phyloP scores from a whole-genome alignment of 1,140 invertebrate genomes.

The Calliopsis andreniformis region DNA sequence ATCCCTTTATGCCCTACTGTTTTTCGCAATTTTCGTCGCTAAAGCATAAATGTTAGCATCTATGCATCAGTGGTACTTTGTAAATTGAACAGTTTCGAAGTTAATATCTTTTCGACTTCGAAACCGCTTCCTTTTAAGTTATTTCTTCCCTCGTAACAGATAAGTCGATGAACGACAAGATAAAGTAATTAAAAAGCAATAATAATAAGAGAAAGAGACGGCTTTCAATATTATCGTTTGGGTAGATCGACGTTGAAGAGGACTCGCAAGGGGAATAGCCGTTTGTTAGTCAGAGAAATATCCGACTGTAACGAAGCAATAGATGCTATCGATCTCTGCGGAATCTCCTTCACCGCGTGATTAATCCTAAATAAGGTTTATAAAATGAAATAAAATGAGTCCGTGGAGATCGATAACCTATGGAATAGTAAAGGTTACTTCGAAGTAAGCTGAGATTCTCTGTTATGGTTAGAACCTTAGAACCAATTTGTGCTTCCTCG shows the following conservation, averaged over 20 bases:
- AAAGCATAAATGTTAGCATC: too few species aligned
- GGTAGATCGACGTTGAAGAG: background rate
- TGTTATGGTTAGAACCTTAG: slow-evolving; percentile 44
- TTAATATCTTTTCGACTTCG: too few species aligned
- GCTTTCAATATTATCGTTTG: slow-evolving; percentile 9
- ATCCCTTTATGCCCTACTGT: too few species aligned
- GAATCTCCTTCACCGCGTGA: slow-evolving; percentile 49
- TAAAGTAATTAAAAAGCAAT: slow-evolving; percentile 14
- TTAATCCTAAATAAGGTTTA: slow-evolving; percentile 67
- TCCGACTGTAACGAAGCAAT: slow-evolving; percentile 44
- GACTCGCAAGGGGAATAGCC: slow-evolving; percentile 37
- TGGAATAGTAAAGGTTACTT: slow-evolving; percentile 56
- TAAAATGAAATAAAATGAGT: slow-evolving; percentile 59
- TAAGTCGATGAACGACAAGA: too few species aligned
- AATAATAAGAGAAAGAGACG: background rate
- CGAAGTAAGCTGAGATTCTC: slow-evolving; percentile 42
- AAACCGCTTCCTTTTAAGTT: too few species aligned
- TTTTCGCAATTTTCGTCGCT: too few species aligned
- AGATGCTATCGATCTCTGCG: slow-evolving; percentile 55
- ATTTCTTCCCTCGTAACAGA: background rate
- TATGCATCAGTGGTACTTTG: too few species aligned
- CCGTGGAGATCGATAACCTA: slow-evolving; percentile 55
- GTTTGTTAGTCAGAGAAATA: slow-evolving; percentile 56
- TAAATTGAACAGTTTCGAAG: too few species aligned
- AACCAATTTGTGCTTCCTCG: too few species aligned